Conservation (phyloP, 2,797 vertebrate genomes). For the Phrynocephalus vlangalii region DNA sequence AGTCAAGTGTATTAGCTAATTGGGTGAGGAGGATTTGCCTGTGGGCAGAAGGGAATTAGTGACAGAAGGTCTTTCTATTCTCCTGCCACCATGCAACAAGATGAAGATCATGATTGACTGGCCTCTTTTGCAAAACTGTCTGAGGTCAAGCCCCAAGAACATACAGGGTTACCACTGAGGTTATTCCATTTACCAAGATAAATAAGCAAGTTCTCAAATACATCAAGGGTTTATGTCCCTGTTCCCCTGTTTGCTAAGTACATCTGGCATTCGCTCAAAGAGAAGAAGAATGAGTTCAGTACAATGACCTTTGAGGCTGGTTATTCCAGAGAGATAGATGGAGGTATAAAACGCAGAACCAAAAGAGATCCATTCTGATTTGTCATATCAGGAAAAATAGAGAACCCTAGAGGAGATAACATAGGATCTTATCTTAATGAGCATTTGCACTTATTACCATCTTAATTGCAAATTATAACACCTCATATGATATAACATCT, state of each 20-base stretch:
- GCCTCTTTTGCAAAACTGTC: constrained; percentile 68
- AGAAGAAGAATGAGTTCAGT: constrained; percentile 36
- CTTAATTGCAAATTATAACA: not conserved
- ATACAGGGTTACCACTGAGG: constrained; percentile 56
- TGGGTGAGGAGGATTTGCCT: constrained; percentile 76
- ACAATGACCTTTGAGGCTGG: constrained; percentile 29
- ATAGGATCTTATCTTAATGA: not conserved
- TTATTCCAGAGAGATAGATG: constrained; percentile 49
- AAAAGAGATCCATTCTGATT: constrained; percentile 34
- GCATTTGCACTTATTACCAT: not conserved
- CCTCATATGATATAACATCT: not conserved
- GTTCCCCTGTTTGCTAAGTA: constrained; percentile 43
- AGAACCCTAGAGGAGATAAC: constrained; percentile 4
- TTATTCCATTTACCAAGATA: constrained; percentile 69
- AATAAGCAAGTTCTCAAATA: constrained; percentile 63
- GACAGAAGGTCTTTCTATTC: constrained; percentile 75
- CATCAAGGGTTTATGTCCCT: constrained; percentile 46
- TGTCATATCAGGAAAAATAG: not conserved
- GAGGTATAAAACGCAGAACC: constrained; percentile 25
- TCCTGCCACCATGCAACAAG: constrained; percentile 49
- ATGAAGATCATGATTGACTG: constrained; percentile 71
- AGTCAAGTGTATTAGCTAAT: constrained; percentile 78
- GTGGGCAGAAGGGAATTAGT: constrained; percentile 76
- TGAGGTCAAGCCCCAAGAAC: constrained; percentile 53
- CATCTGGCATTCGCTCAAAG: constrained; percentile 48